Conservation (phyloP, 2,888 invertebrate species). For the Eurytoma californica region DNA sequence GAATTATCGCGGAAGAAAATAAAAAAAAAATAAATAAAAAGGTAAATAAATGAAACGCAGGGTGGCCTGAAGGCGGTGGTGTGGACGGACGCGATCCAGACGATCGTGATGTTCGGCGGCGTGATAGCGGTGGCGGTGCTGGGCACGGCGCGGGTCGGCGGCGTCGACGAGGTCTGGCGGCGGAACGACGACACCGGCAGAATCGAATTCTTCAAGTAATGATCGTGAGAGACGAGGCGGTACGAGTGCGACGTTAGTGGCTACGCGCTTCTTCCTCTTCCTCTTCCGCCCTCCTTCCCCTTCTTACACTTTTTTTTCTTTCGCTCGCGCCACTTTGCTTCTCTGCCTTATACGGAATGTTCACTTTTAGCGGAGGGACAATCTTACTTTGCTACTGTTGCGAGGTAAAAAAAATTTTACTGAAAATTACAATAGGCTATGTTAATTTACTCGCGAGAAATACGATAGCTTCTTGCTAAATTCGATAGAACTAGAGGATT, state of each 20-base stretch:
- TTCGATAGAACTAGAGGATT: too few relatives aligned
- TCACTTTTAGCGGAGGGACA: too few relatives aligned
- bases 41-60: constrained; percentile 71
- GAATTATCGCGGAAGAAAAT: neutral
- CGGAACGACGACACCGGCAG: constrained; percentile 80
- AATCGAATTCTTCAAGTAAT: constrained; percentile 84
- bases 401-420: too few relatives aligned
- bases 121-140: constrained; percentile 81
- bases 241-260: neutral
- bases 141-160: constrained; percentile 82
- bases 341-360: too few relatives aligned
- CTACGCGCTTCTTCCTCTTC: neutral
- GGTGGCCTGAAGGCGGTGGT: constrained; percentile 88
- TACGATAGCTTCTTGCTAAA: too few relatives aligned
- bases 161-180: constrained; percentile 79
- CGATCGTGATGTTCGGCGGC: constrained; percentile 84
- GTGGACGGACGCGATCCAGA: constrained; percentile 88
- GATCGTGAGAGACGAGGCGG: neutral
- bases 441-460: too few relatives aligned
- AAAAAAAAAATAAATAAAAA: constrained; percentile 10
- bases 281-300: neutral
- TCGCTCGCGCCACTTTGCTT: neutral
- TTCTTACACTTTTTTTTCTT: neutral
- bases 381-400: too few relatives aligned
- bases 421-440: too few relatives aligned